A percentile compares a stretch with the other conserved stretches of the same genome.
Evolutionary conservation across 2,888 invertebrate species (phyloP).

Genomic region (Acleris cristana): DNA sequence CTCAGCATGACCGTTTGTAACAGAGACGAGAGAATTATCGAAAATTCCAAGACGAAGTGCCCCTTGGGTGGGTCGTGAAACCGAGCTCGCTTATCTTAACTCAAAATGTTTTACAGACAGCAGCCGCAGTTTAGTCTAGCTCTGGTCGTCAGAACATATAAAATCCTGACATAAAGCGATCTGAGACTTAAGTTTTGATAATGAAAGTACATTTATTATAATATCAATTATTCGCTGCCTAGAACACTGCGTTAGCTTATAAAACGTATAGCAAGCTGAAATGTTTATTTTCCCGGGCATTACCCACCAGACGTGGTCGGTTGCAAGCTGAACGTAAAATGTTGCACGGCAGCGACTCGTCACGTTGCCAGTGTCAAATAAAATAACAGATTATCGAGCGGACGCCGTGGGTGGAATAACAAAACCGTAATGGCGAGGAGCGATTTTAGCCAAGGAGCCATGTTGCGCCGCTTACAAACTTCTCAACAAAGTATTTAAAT

Average conservation of each 20-base stretch:
- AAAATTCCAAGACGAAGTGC: constrained; percentile 11
- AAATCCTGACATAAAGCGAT: not conserved
- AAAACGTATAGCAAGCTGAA: constrained; percentile 10
- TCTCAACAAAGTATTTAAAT: constrained; percentile 56
- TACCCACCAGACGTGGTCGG: constrained; percentile 29
- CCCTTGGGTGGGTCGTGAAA: constrained; percentile 25
- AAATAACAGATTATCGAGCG: constrained; percentile 69
- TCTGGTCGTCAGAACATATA: not conserved
- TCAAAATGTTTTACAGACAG: constrained; percentile 6
- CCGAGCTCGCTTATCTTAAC: constrained; percentile 24
- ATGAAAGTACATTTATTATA: not conserved
- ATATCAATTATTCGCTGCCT: constrained; percentile 9
- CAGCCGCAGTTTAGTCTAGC: not conserved
- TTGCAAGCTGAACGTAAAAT: constrained; percentile 50
- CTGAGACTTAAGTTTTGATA: too few species aligned
- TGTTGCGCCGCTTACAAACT: constrained; percentile 55
- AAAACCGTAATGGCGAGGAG: constrained; percentile 54
- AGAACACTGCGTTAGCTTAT: constrained; percentile 2
- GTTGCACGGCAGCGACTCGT: constrained; percentile 55
- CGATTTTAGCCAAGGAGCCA: constrained; percentile 53
- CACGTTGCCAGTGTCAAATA: constrained; percentile 61
- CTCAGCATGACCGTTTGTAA: constrained; percentile 10
- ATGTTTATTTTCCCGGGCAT: constrained; percentile 29
- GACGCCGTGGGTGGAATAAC: constrained; percentile 59
- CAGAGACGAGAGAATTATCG: constrained; percentile 28